A percentile compares a stretch with the other conserved stretches of the same genome.
These are phyloP conservation scores for Herminia tarsipennalis DNA, from an alignment of 2,888 invertebrate species.

Conservation along the genomic window DNA sequence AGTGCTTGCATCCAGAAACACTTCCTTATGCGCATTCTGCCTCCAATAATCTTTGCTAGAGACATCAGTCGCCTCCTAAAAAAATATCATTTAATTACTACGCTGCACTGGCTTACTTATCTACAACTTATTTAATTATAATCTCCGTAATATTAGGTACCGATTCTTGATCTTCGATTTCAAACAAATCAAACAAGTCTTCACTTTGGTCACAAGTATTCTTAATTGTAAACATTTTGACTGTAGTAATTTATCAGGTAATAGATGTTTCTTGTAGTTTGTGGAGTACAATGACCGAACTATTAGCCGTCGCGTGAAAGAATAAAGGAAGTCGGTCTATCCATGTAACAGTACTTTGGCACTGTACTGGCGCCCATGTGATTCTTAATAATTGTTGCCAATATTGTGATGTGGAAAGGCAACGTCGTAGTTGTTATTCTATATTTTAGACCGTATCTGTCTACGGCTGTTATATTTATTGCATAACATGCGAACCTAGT, in stretches of 20 bases:
- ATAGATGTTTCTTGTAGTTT: slow-evolving; percentile 11
- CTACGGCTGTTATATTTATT: too few species aligned
- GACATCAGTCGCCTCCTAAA: slow-evolving; percentile 70
- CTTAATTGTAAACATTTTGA: slow-evolving; percentile 42
- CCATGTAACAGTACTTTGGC: slow-evolving; percentile 54
- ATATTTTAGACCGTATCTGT: slow-evolving; percentile 13
- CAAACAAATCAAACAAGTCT: slow-evolving; percentile 19
- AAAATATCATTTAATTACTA: slow-evolving; percentile 23
- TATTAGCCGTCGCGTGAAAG: slow-evolving; percentile 35
- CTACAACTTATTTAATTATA: neutral
- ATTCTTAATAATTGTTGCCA: slow-evolving; percentile 47
- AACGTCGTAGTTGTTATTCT: slow-evolving; percentile 32
- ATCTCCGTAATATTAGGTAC: neutral
- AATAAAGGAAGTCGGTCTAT: slow-evolving; percentile 55
- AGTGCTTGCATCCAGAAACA: slow-evolving; percentile 84
- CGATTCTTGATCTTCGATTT: slow-evolving; percentile 30
- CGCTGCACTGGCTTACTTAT: neutral
- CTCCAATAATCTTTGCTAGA: slow-evolving; percentile 64
- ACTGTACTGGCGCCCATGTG: slow-evolving; percentile 43
- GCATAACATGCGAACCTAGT: too few species aligned
- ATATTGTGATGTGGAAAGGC: slow-evolving; percentile 36
- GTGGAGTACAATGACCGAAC: slow-evolving; percentile 52
- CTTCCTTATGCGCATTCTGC: slow-evolving; percentile 61
- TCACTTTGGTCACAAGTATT: slow-evolving; percentile 19
- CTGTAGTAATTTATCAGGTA: slow-evolving; percentile 5